Base-by-base conservation (phyloP, 1,140 invertebrate species). In the Atta colombica region DNA sequence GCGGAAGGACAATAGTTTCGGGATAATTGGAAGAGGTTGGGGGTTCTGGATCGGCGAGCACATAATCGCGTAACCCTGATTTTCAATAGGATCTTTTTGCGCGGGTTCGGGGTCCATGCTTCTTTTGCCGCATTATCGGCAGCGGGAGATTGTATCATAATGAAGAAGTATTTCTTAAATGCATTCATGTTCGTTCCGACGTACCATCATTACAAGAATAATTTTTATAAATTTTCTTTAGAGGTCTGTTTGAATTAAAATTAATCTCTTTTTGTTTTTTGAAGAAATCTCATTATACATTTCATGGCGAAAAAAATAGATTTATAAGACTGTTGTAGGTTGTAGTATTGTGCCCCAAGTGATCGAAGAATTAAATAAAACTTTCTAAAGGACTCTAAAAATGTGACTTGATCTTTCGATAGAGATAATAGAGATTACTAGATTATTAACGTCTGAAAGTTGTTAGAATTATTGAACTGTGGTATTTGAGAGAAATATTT, bases 1-100 rank as follows among this genome's bases (percentile, higher is more conserved):
- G 77, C 89, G 87, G 85, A 91, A 90, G 88, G 90, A 87, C 87
- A 88, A 91, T 92, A 92, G 89, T 91, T 92, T 92, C 80, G 85
- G 81, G 88, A 91, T 92, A 92, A 93, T 93, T 93, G 89, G 91
- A 86, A 86, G 88, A 85, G 74, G 78, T 45, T 39, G 66, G 88
- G 86, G 88, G 77, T 80, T 89, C 65, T 84, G 90, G 85, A 82
- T 86, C 88, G 88, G 77, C 85, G 85, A 85, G 88, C 85, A 87
- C 89, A 77, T 86, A 87, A 90, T 88, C 85, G 77, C 60, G 77
- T 86, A 82, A 89, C 85, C 84, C 77, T 87, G 89, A 90, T 90
- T 89, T 90, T 89, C 88, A 89, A 90, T 89, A 81, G 89, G 72
- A 66, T 28, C 82, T 78, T 66, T 66, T 77, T 77, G 53, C 63